Conservation (phyloP, 2,797 vertebrate genomes). For the Eleutherodactylus coqui region DNA sequence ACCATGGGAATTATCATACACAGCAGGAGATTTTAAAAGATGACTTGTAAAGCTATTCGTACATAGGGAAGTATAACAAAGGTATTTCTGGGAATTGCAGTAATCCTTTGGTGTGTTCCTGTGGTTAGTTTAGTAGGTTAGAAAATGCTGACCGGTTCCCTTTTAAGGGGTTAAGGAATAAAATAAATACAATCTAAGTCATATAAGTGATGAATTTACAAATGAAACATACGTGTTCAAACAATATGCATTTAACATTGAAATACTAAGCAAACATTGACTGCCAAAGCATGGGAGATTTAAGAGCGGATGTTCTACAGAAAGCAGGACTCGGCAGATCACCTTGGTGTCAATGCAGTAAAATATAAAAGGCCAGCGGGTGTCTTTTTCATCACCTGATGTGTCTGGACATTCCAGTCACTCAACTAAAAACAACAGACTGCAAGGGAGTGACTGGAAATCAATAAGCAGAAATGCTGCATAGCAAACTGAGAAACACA, state of each 20-base stretch:
- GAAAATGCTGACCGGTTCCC: too few species aligned
- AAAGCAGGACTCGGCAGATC: neutral
- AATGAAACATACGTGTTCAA: neutral
- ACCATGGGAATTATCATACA: too few species aligned
- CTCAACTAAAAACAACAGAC: constrained; percentile 27
- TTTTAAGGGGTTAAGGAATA: too few species aligned
- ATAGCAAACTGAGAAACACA: constrained; percentile 14
- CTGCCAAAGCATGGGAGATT: neutral
- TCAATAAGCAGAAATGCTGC: constrained; percentile 52
- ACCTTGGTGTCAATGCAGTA: constrained; percentile 1
- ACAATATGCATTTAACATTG: neutral
- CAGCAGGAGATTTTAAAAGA: too few species aligned
- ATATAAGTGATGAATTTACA: neutral
- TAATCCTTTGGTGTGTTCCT: too few species aligned
- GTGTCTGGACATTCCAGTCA: neutral
- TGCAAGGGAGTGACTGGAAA: constrained; percentile 34
- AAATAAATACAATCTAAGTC: too few species aligned
- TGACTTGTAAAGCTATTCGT: too few species aligned
- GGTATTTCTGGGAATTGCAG: too few species aligned
- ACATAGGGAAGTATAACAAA: too few species aligned
- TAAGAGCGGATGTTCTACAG: neutral
- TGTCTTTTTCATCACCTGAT: neutral
- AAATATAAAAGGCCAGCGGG: neutral
- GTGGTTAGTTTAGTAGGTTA: too few species aligned
- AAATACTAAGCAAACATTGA: neutral